phyloP scores from a whole-genome alignment of 2,113 vertebrate species.

The Toxostoma redivivum region DNA sequence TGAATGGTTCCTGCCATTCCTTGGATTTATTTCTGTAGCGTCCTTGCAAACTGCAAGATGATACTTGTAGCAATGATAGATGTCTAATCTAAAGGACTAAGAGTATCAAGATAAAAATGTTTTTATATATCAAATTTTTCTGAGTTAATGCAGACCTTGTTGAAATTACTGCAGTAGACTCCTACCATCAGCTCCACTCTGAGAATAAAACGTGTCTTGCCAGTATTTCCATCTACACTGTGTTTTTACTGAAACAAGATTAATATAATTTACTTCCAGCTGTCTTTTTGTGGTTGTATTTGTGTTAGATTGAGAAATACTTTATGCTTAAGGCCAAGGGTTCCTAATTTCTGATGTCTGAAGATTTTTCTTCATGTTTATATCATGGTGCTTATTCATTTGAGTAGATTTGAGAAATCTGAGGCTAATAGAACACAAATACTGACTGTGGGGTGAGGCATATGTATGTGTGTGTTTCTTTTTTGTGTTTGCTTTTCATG shows the following conservation, averaged over 20 bases:
- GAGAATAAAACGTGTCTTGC: background rate
- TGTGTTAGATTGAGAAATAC: background rate
- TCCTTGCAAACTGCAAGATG: background rate
- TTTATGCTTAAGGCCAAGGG: background rate
- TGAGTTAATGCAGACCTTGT: background rate
- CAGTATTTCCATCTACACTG: background rate
- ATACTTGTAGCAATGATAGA: background rate
- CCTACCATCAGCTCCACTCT: background rate
- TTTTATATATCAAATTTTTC: background rate
- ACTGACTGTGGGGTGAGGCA: background rate
- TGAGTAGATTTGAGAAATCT: background rate
- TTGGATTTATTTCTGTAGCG: background rate
- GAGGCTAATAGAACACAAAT: background rate
- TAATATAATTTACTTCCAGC: background rate
- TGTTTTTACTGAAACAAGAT: background rate
- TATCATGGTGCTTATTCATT: background rate
- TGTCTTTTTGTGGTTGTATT: background rate
- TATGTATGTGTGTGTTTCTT: background rate
- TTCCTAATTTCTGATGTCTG: background rate
- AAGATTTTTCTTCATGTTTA: background rate
- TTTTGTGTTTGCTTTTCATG: background rate
- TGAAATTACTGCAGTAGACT: background rate
- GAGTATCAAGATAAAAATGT: background rate
- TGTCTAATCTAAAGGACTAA: background rate
- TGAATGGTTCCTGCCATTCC: background rate